Conservation (phyloP, 1,140 invertebrate species). For the Ostrea edulis region DNA sequence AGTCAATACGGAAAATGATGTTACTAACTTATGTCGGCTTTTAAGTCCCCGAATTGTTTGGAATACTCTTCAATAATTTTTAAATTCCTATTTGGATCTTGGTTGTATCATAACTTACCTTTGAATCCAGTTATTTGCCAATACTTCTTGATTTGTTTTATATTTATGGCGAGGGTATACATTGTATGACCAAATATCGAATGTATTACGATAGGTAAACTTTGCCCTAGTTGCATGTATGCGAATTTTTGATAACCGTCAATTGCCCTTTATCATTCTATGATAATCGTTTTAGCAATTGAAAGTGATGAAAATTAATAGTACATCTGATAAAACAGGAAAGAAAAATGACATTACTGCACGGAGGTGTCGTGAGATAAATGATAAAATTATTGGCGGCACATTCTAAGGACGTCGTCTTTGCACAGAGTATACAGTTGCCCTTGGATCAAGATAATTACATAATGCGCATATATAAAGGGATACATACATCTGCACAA, state of each 20-base stretch:
- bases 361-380: neutral
- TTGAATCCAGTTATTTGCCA: neutral
- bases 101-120: neutral
- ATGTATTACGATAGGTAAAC: neutral
- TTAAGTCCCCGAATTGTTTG: neutral
- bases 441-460: neutral
- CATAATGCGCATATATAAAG: neutral
- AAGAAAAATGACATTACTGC: neutral
- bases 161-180: neutral
- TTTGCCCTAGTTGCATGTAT: neutral
- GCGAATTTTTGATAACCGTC: neutral
- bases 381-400: neutral
- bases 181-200: neutral
- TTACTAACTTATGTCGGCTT: neutral
- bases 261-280: neutral
- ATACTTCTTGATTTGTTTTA: neutral
- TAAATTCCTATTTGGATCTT: neutral
- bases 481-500: no score
- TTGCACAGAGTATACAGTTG: neutral
- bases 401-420: neutral
- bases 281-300: neutral
- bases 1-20: constrained; percentile 1
- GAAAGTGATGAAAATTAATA: constrained; percentile 7
- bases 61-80: neutral
- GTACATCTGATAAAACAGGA: neutral